Conservation (phyloP, 2,888 invertebrate species). For the Taenaris catops region DNA sequence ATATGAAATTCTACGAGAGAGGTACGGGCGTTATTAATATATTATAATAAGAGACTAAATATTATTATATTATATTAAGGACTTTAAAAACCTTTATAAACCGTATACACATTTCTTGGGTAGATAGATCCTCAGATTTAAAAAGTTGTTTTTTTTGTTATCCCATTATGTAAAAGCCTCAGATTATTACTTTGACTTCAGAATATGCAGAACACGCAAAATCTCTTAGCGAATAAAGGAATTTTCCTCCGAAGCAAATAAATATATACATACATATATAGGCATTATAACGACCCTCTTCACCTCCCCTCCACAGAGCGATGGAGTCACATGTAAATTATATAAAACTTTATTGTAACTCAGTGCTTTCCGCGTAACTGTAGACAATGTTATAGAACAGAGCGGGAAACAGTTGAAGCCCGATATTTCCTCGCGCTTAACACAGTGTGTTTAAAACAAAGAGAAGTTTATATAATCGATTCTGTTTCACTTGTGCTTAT, state of each 20-base stretch:
- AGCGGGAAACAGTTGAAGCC: constrained; percentile 10
- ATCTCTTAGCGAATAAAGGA: constrained; percentile 28
- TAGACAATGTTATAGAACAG: constrained; percentile 5
- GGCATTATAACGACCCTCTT: constrained; percentile 22
- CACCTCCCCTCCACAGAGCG: constrained; percentile 26
- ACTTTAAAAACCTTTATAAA: too few species aligned
- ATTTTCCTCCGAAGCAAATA: constrained; percentile 29
- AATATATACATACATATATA: constrained; percentile 26
- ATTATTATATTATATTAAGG: too few species aligned
- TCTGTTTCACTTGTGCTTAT: constrained; percentile 12
- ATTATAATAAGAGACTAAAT: too few species aligned
- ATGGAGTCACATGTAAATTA: too few species aligned
- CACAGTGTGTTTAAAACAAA: constrained; percentile 12
- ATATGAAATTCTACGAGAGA: too few species aligned
- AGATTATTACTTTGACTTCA: constrained; percentile 23
- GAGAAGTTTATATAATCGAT: constrained; percentile 10
- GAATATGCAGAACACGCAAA: constrained; percentile 29
- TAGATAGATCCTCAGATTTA: too few species aligned
- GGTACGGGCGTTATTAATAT: too few species aligned
- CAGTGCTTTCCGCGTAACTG: constrained; percentile 49
- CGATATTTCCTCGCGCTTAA: constrained; percentile 12
- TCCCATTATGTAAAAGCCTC: constrained; percentile 18
- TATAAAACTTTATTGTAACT: too few species aligned
- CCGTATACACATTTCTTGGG: too few species aligned
- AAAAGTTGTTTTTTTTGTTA: too few species aligned